Evolutionary conservation across 2,113 vertebrate genomes (phyloP), one percentile per base, ranked within the genome.

Genomic region (Chroicocephalus ridibundus): DNA sequence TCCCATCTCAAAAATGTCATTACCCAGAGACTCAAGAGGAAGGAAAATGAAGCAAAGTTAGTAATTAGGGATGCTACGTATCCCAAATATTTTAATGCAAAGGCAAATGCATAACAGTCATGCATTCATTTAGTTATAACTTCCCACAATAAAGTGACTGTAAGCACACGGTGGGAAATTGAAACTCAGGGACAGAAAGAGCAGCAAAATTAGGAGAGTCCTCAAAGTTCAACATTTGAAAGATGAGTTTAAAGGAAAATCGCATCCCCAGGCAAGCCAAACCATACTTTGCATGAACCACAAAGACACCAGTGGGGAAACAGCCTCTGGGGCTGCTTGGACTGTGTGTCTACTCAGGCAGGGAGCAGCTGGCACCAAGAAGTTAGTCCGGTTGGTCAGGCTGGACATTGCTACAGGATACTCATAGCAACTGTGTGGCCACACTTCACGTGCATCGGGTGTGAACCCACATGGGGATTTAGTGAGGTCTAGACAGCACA

Each of bases 31-130:
- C 44, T 81, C 16, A 83, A 29, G 36, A 40, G 65, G 62, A 94
- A 95, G 69, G 60, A 52, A 94, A n/a, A 94, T 85, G 61, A 18
- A 86, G 34, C 55, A 79, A 92, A 93, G 15, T 94, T 83, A 88
- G 78, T 64, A 83, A 82, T 75, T 86, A 94, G 75, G 69, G 12
- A 95, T 86, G n/a, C 36, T 80, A 36, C 15, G 17, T 25, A 94
- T 51, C 60, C 47, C 47, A 82, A 86, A 82, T 84, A 91, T 81
- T 78, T 90, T 88, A 80, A 65, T 42, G 38, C 16, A 58, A 91
- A 91, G 44, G 68, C 54, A 88, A 72, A 96, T 16, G 6, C 16
- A 8, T 84, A 64, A 72, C 31, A 62, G 54, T 65, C 9, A 46
- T 51, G 9, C 40, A 62, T 55, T 90, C 54, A 12, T 83, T 92